Evolutionary conservation across 2,888 invertebrate species (phyloP), one percentile per base, ranked within the genome.

Genomic region (Parthenolecanium corni): DNA sequence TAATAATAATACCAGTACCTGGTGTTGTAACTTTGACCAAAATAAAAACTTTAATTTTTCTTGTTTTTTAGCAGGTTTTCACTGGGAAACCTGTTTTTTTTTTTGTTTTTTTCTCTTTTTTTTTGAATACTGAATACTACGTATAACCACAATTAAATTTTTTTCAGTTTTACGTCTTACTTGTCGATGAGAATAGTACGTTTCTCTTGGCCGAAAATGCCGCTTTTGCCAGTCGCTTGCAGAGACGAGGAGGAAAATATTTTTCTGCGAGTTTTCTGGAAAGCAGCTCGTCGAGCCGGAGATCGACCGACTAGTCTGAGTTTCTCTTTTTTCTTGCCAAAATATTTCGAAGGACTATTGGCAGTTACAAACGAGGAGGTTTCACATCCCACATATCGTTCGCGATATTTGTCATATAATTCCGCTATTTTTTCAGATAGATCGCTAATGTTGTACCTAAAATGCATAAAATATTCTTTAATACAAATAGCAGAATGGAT

Each of bases 231-330:
- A 14, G 51, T 51, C 11, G 46, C 40, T n/a, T 47, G 31, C 81
- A 0, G 84, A 3, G 63, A 53, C 25, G n/a, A 84, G 51, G 83
- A 86, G 62, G 85, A 86, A 73, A 89, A 89, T 1, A 85, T 82
- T 68, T 84, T 83, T 56, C 86, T 77, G 6, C 89, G 77, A 62
- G 82, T 80, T 1, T 88, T 87, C 69, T 89, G 75, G 71, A 89
- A 87, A 64, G 85, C 88, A 18, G 89, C 73, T 5, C 88, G 77
- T 65, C 85, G 80, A 0, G 87, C 87, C 0, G 89, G 87, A 1
- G 88, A 88, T n/a, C 38, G 21, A 21, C 61, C 61, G 9, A 51
- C 24, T 9, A 31, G 20, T 14, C 40, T 61, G 71, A 36, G 25
- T 38, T 46, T 20, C 21, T 63, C 46, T 52, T 62, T 62, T 21